A percentile compares a stretch with the other conserved stretches of the same genome.
Evolutionary conservation across 2,888 invertebrate species (phyloP).

Genomic region (Leptopilina drosophilae): DNA sequence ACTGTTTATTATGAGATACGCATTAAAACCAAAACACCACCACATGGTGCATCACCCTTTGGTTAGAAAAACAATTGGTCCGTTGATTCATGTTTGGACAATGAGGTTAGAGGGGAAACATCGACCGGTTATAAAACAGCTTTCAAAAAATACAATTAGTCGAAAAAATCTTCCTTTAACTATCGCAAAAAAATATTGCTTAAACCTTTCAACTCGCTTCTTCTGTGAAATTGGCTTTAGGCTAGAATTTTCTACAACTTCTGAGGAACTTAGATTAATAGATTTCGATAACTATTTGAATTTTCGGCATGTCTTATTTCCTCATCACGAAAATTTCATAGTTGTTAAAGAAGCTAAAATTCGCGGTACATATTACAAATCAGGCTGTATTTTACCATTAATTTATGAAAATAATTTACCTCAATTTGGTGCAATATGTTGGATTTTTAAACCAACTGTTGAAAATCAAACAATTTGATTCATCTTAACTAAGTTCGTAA

Average conservation of each 20-base stretch:
- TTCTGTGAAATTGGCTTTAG: too few relatives aligned
- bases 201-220: neutral
- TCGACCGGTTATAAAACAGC: constrained; percentile 45
- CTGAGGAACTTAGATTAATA: constrained; percentile 11
- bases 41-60: constrained; percentile 45
- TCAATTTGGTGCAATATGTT: constrained; percentile 28
- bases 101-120: constrained; percentile 55
- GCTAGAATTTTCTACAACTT: constrained; percentile 25
- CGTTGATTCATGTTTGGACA: constrained; percentile 49
- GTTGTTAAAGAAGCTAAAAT: constrained; percentile 35
- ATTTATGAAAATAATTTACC: constrained; percentile 22
- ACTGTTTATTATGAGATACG: constrained; percentile 43
- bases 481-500: neutral
- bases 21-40: constrained; percentile 49
- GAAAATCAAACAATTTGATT: constrained; percentile 22
- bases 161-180: constrained; percentile 43
- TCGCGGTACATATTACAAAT: constrained; percentile 19
- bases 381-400: constrained; percentile 26
- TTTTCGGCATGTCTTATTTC: constrained; percentile 44
- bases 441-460: constrained; percentile 34
- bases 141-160: constrained; percentile 42
- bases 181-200: constrained; percentile 41
- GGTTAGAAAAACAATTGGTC: constrained; percentile 45
- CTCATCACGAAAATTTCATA: constrained; percentile 26
- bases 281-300: constrained; percentile 40